Conservation (phyloP, 2,888 invertebrate genomes). For the Tiliacea aurago region DNA sequence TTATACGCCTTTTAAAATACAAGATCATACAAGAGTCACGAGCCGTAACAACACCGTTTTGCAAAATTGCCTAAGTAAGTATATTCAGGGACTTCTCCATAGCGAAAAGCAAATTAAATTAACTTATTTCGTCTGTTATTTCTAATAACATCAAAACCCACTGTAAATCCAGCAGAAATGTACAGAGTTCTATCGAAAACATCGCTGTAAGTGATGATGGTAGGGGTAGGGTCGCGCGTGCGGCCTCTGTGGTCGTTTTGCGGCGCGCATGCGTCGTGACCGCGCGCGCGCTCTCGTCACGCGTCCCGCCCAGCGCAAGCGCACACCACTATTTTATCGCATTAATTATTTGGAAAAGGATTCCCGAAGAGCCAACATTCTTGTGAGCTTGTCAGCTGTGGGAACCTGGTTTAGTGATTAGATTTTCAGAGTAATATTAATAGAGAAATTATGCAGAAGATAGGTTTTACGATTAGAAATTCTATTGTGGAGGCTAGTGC, state of each 20-base stretch:
- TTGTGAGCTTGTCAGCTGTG: slow-evolving; percentile 80
- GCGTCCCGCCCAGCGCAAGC: slow-evolving; percentile 79
- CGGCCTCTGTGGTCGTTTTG: slow-evolving; percentile 82
- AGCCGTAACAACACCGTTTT: not conserved
- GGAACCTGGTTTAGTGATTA: slow-evolving; percentile 70
- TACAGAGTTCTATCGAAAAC: slow-evolving; percentile 54
- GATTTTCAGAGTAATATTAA: slow-evolving; percentile 43
- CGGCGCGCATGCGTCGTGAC: slow-evolving; percentile 88
- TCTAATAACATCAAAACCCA: slow-evolving; percentile 25
- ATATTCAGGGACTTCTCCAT: no score
- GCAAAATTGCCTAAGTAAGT: not conserved
- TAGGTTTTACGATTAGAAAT: not conserved
- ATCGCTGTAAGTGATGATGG: slow-evolving; percentile 53
- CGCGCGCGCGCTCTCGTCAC: slow-evolving; percentile 88
- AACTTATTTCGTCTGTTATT: not conserved
- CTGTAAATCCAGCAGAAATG: slow-evolving; percentile 48
- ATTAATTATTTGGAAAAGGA: slow-evolving; percentile 90
- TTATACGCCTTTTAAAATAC: no score
- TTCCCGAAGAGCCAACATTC: slow-evolving; percentile 85
- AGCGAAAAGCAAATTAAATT: not conserved
- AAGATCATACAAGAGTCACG: not conserved
- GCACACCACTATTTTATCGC: slow-evolving; percentile 89
- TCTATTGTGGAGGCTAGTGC: not conserved
- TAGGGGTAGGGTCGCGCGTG: slow-evolving; percentile 84
- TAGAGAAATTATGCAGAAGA: not conserved